Base-by-base conservation (phyloP, 23 tunicate species). In the Corella eumyota region DNA sequence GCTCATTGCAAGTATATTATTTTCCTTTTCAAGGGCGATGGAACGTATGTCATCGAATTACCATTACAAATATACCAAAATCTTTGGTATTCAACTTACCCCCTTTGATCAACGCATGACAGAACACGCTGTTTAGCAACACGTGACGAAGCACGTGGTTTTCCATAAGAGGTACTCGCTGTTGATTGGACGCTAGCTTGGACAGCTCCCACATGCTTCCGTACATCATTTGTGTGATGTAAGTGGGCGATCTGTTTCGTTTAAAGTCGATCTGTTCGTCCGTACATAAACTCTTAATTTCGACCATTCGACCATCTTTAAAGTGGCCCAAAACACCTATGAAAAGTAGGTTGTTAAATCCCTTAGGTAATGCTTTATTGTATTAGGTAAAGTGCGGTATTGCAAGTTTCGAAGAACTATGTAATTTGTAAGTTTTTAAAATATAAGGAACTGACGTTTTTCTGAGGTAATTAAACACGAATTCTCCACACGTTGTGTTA, bases 181-280 rank as follows among this genome's bases (percentile, higher is more conserved):
- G 94, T 20, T 54, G 68, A 15, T 34, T 32, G 13, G 69, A 25
- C 17, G 61, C 72, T 25, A 65, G 27, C 30, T 64, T 75, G 5
- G 74, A 60, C 34, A 69, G 48, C 32, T 84, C 84, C 83, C 77
- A 76, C 73, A 76, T 49, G 24, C 65, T 25, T 20, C 94, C 94
- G 38, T 55, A 84, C 2, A 74, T 76, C 31, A 75, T 26, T 47
- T 76, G 70, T 2, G 57, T 25, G 0, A 64, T 64, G 63, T 75
- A 75, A 7, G 71, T 27, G 3, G 55, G 67, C 5, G 78, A 62
- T 6, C 94, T 52, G 31, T 69, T 34, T 50, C 22, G 56, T 35
- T 34, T 70, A 64, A 84, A 84, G 28, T 76, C 94, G 25, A 57
- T 1, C n/a, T 35, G 31, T 46, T 66, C 81, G 32, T 55, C 48